phyloP scores from a whole-genome alignment of 2,113 vertebrate species.

The Penelope pileata region DNA sequence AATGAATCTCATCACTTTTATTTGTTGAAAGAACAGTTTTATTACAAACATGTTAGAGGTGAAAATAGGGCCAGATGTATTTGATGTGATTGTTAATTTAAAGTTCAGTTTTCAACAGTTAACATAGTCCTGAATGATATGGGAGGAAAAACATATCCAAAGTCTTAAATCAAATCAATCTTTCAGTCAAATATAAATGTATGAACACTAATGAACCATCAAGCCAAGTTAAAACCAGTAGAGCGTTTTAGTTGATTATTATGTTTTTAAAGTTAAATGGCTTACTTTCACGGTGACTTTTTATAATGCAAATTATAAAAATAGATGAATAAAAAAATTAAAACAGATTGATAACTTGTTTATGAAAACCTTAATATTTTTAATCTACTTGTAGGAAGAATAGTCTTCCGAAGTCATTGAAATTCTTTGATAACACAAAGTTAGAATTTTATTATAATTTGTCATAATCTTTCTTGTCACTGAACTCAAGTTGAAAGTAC shows the following conservation, averaged over 20 bases:
- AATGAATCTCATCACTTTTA: not conserved
- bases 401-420: not conserved
- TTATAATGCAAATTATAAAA: not conserved
- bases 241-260: not conserved
- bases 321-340: not conserved
- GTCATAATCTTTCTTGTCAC: not conserved
- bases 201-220: not conserved
- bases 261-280: not conserved
- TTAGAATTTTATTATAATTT: not conserved
- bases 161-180: not conserved
- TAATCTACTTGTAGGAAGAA: not conserved
- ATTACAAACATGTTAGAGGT: not conserved
- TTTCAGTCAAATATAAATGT: not conserved
- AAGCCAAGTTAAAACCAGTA: not conserved
- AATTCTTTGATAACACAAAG: not conserved
- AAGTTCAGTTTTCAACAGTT: not conserved
- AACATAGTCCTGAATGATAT: not conserved
- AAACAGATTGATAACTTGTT: not conserved
- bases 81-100: not conserved
- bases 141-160: not conserved
- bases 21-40: conserved; percentile 9
- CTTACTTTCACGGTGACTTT: not conserved
- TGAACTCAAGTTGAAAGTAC: not conserved
- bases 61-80: not conserved
- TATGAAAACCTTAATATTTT: not conserved